Conservation (phyloP, 2,113 vertebrate genomes). For the Trematomus loennbergii region DNA sequence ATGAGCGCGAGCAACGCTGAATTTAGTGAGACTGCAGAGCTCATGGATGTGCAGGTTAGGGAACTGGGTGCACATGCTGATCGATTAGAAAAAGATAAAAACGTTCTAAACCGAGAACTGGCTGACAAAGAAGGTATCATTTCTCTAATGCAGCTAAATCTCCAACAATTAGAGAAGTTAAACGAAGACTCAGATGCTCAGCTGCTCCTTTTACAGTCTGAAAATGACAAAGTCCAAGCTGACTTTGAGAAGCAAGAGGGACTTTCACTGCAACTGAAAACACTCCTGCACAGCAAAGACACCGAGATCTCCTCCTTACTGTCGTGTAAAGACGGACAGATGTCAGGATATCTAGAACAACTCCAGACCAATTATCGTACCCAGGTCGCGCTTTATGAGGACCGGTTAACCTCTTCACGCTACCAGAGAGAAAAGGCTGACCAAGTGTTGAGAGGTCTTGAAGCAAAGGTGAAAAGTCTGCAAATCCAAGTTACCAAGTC, state of each 20-base stretch:
- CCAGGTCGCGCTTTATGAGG: constrained; percentile 84
- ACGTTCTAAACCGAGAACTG: constrained; percentile 72
- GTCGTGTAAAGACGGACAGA: constrained; percentile 86
- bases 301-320: constrained; percentile 88
- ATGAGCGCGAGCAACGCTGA: constrained; percentile 82
- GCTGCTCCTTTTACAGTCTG: constrained; percentile 74
- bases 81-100: constrained; percentile 81
- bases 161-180: constrained; percentile 78
- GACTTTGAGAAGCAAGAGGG: constrained; percentile 87
- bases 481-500: constrained; percentile 77
- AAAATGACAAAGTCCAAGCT: constrained; percentile 76
- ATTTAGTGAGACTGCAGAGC: constrained; percentile 75
- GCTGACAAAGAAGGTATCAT: constrained; percentile 70
- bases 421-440: constrained; percentile 77
- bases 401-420: constrained; percentile 77
- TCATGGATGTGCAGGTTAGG: constrained; percentile 70
- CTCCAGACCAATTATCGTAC: constrained; percentile 84
- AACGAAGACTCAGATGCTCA: constrained; percentile 79
- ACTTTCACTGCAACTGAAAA: constrained; percentile 86
- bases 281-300: constrained; percentile 88
- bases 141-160: constrained; percentile 71
- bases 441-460: constrained; percentile 74
- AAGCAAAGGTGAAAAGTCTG: constrained; percentile 79
- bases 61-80: constrained; percentile 79
- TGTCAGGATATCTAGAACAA: constrained; percentile 87